Base-by-base conservation (phyloP, 2,113 vertebrate species). In the Cyprinodon brontotheroides region DNA sequence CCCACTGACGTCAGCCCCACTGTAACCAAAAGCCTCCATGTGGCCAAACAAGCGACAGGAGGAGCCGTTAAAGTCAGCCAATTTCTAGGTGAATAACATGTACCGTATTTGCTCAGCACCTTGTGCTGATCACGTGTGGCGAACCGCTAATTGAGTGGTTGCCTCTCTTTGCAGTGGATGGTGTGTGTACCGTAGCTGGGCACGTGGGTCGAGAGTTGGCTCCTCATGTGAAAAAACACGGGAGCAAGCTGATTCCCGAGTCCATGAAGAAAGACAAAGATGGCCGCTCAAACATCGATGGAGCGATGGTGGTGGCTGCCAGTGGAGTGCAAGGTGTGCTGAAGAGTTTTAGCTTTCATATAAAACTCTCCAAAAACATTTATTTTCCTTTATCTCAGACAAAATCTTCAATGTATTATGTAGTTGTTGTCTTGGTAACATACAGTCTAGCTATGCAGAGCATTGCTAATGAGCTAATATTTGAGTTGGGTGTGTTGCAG, bases 41-140 rank as follows among this genome's bases (percentile, higher is more conserved):
- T 98, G 47, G 97, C 97, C 78, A 99, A 98, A 91, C 97, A 98
- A 77, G 98, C 97, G 15, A 99, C 97, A 0, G 97, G 97, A 59
- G 96, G 97, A 63, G 98, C 98, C 7, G 98, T 98, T 3, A 98
- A 96, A 96, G 98, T 98, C 95, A 99, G 98, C 92, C 97, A 99
- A 40, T 96, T 98, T 88, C 91, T 99, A 77, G 98, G 98, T 98
- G 94, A 95, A 72, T 6, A 36, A 60, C 8, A 39, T n/a, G n/a
- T n/a, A n/a, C n/a, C n/a, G 1, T 62, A 39, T 17, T 9, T 50
- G 5, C 15, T 84, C 76, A 36, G 78, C 72, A 48, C 41, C 13
- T 74, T 84, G 82, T 15, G 1, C 59, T 66, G 67, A 50, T 41
- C 74, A 61, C 64, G 61, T 66, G 69, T 61, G 65, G 48, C 2